These are phyloP conservation scores for Nothocercus nigrocapillus DNA, from an alignment of 2,113 vertebrate genomes.

Conservation along the genomic window DNA sequence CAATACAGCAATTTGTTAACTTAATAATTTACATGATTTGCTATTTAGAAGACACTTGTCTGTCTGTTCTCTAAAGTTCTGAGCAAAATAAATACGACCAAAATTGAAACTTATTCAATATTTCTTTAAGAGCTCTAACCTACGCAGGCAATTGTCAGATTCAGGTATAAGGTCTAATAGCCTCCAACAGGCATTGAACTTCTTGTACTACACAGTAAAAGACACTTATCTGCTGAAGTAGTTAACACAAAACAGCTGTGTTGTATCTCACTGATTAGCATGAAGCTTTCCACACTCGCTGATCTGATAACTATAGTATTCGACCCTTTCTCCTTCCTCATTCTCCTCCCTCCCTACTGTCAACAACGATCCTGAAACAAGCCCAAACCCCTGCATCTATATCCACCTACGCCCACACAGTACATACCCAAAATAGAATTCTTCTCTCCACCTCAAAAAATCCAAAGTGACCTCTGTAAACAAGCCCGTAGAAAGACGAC, in stretches of 20 bases:
- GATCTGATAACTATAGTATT: neutral
- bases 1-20: neutral
- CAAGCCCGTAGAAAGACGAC: constrained; percentile 41
- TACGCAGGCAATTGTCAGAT: neutral
- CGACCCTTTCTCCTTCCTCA: neutral
- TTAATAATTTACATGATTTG: neutral
- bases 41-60: neutral
- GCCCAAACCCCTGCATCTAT: neutral
- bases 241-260: neutral
- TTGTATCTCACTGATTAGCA: neutral
- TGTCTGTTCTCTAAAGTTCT: neutral
- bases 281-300: neutral
- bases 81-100: neutral
- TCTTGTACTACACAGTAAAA: neutral
- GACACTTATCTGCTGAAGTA: neutral
- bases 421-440: constrained; percentile 54
- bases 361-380: neutral
- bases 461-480: constrained; percentile 51
- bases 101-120: no score
- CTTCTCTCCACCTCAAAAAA: constrained; percentile 67
- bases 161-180: neutral
- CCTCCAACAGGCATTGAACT: neutral
- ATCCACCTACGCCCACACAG: neutral
- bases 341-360: neutral
- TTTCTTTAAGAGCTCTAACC: neutral